These are phyloP conservation scores for Strix uralensis DNA, from an alignment of 2,113 vertebrate species.

Conservation along the genomic window DNA sequence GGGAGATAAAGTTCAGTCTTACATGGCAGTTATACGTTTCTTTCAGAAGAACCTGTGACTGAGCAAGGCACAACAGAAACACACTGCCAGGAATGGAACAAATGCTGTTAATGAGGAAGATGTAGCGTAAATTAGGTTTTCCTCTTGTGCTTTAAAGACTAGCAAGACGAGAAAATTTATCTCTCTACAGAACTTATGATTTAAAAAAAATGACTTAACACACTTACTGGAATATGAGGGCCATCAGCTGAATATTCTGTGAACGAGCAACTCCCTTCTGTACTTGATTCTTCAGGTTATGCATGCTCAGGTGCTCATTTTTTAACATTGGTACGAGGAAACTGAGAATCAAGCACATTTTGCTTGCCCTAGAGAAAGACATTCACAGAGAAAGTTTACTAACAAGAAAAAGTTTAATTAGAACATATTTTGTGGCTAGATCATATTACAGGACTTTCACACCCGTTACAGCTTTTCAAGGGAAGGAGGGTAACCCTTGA, in stretches of 20 bases:
- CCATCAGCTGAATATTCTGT: not conserved
- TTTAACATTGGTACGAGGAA: not conserved
- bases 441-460: rapidly evolving
- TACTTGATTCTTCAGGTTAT: not conserved
- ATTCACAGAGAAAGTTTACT: not conserved
- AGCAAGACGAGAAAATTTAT: not conserved
- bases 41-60: not conserved
- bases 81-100: not conserved
- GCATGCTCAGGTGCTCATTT: not conserved
- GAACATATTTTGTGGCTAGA: not conserved
- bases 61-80: not conserved
- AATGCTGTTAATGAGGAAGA: not conserved
- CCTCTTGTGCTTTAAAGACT: not conserved
- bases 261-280: not conserved
- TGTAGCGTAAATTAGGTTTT: not conserved
- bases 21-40: not conserved
- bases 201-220: not conserved
- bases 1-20: not conserved
- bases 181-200: not conserved
- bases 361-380: not conserved
- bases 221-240: not conserved
- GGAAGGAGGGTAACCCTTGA: not conserved
- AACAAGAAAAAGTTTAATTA: not conserved
- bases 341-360: not conserved
- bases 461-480: not conserved